Base-by-base conservation (phyloP, 1,140 invertebrate genomes). In the Popillia japonica region DNA sequence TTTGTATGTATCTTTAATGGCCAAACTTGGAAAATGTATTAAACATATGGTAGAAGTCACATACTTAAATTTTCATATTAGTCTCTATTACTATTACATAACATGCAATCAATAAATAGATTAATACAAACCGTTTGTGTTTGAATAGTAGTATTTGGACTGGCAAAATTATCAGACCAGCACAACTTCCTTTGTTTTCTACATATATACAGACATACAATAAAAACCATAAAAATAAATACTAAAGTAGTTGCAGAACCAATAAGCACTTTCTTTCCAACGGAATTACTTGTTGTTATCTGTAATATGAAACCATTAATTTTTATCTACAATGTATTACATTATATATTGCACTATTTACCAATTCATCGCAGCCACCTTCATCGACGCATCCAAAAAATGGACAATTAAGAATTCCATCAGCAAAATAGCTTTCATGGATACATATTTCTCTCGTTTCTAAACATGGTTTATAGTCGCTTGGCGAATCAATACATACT, bases 361-460 rank as follows among this genome's bases (percentile, higher is more conserved):
- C 76, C 64, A 42, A 11, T 77, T 72, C 27, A 42, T 27, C 23
- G 23, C 76, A 77, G n/a, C 61, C 64, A 41, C n/a, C 34, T 42
- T 77, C 76, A 77, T 77, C 76, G 9, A 77, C 40, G 72, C 76
- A 77, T 3, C 64, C 76, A 42, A 44, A 41, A 42, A 68, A 72
- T 23, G 76, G 76, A 72, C 76, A 77, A 77, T 77, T 77, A 14
- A 77, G 27, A 41, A 42, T 11, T n/a, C 76, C 64, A 72, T 77
- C 76, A 72, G 40, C 17, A 72, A 77, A 40, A 72, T 41, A 77
- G 11, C 22, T 20, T 22, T 68, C 40, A 42, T 77, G n/a, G 11
- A 77, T 77, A 42, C 76, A 77, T 9, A 48, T 23, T 42, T 74
- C 72, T 10, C 72, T 44, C 2, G 34, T 17, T 11, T 74, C n/a